Evolutionary conservation across 2,888 invertebrate species (phyloP).

Genomic region (Coronaproctus castanopsis): DNA sequence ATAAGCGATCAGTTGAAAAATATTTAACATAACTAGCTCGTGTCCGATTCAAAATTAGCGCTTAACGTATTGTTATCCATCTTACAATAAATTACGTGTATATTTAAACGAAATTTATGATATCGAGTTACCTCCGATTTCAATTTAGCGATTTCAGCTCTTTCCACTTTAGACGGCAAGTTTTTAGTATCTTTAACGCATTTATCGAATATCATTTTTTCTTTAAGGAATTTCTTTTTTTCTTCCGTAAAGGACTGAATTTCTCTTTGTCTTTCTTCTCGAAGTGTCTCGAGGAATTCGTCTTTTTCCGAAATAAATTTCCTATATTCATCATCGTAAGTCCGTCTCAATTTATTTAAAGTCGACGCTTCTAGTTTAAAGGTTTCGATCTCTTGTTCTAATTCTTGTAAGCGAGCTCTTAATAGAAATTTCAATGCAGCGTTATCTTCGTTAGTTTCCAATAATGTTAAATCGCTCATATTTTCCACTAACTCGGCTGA

Average conservation of each 20-base stretch:
- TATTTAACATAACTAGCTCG: too few species aligned
- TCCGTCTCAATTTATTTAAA: slow-evolving; percentile 26
- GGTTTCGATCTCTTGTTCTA: slow-evolving; percentile 40
- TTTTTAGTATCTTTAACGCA: slow-evolving; percentile 47
- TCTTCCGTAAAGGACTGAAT: slow-evolving; percentile 48
- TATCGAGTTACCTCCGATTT: slow-evolving; percentile 31
- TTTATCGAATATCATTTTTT: slow-evolving; percentile 41
- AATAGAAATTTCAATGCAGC: neutral
- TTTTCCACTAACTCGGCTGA: neutral
- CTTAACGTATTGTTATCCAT: too few species aligned
- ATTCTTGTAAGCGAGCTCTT: slow-evolving; percentile 34
- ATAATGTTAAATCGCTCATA: neutral
- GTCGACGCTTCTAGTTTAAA: slow-evolving; percentile 34
- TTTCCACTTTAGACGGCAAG: slow-evolving; percentile 42
- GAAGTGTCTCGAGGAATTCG: slow-evolving; percentile 29
- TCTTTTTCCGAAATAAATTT: slow-evolving; percentile 37
- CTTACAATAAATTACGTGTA: too few species aligned
- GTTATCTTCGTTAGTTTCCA: neutral
- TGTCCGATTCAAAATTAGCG: too few species aligned
- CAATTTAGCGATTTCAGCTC: slow-evolving; percentile 42
- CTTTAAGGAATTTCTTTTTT: slow-evolving; percentile 42
- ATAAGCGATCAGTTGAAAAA: too few species aligned
- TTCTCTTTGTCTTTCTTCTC: slow-evolving; percentile 40
- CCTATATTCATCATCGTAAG: slow-evolving; percentile 31
- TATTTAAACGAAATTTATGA: too few species aligned